phyloP scores from a whole-genome alignment of 2,888 invertebrate genomes.

The Pandemis cinnamomeana region DNA sequence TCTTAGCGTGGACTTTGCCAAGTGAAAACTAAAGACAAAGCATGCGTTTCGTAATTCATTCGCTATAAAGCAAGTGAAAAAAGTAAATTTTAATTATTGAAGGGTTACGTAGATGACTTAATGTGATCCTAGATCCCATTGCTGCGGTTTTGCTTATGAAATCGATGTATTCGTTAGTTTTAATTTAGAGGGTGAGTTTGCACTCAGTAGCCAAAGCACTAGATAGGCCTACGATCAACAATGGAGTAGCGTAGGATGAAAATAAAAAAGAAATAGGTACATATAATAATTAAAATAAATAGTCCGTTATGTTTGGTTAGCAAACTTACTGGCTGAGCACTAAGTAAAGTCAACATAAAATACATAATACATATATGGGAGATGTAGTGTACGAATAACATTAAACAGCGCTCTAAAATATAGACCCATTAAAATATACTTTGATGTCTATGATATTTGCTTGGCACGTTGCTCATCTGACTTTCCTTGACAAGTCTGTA shows the following conservation, averaged over 20 bases:
- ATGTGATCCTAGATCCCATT: slow-evolving; percentile 36
- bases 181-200: slow-evolving; percentile 32
- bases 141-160: slow-evolving; percentile 43
- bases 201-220: slow-evolving; percentile 36
- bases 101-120: slow-evolving; percentile 23
- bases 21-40: background rate
- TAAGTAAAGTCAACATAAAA: background rate
- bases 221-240: slow-evolving; percentile 31
- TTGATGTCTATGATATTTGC: background rate
- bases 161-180: slow-evolving; percentile 39
- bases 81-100: slow-evolving; percentile 1
- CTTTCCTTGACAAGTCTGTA: background rate
- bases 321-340: background rate
- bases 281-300: slow-evolving; percentile 5
- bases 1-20: background rate
- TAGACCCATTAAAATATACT: background rate
- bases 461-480: background rate
- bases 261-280: slow-evolving; percentile 6
- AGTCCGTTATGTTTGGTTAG: background rate
- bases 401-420: background rate
- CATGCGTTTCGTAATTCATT: background rate
- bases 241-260: slow-evolving; percentile 10
- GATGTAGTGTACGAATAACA: background rate
- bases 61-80: slow-evolving; percentile 6
- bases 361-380: background rate